Conservation (phyloP, 2,797 vertebrate species). For the Coregonus suidteri region DNA sequence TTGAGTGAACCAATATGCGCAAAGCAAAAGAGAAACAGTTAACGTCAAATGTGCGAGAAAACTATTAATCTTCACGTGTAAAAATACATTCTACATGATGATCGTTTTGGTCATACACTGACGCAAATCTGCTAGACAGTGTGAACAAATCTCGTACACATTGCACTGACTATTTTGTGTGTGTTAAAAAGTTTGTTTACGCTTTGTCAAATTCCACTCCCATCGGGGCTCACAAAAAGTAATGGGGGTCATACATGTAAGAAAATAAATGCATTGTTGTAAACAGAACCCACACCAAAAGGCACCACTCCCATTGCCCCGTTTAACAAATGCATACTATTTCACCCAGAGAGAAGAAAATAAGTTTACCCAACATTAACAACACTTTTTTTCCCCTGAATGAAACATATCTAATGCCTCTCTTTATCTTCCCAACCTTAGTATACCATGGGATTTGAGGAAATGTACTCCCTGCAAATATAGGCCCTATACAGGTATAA, state of each 20-base stretch:
- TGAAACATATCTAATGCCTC: not conserved
- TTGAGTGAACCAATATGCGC: slow-evolving; percentile 26
- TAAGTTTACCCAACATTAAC: not conserved
- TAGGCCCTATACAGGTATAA: not conserved
- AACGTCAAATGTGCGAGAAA: slow-evolving; percentile 6
- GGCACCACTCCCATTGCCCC: not conserved
- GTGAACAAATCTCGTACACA: not conserved
- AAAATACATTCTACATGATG: not conserved
- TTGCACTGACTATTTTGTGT: not conserved
- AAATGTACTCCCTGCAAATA: not conserved
- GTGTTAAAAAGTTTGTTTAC: not conserved
- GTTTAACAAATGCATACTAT: slow-evolving; percentile 9
- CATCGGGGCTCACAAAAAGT: not conserved
- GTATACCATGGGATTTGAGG: slow-evolving; percentile 2
- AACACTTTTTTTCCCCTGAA: slow-evolving; percentile 15
- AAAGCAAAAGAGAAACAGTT: slow-evolving; percentile 6
- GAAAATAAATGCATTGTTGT: not conserved
- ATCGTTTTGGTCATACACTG: slow-evolving; percentile 8
- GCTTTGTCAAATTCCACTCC: not conserved
- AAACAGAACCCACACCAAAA: slow-evolving; percentile 10
- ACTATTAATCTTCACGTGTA: slow-evolving; percentile 27
- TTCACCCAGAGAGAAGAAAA: not conserved
- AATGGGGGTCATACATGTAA: not conserved
- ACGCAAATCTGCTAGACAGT: not conserved
- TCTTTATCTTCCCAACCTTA: not conserved